Base-by-base conservation (phyloP, 2,113 vertebrate species). In the Xiphophorus maculatus region DNA sequence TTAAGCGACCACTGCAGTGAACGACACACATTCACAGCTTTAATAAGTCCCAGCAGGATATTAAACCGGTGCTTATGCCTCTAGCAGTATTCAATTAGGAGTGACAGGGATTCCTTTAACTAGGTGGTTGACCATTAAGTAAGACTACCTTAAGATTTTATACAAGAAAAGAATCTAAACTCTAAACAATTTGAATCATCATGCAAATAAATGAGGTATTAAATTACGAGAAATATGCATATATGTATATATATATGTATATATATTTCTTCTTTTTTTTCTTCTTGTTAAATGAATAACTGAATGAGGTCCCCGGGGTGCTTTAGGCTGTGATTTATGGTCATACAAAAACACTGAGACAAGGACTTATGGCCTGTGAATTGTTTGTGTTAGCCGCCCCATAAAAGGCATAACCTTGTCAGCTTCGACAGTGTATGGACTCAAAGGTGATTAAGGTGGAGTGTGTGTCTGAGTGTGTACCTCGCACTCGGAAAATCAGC, bases 341-440 rank as follows among this genome's bases (percentile, higher is more conserved):
- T 89, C 87, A 88, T 89, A 91, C 89, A 87, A 91, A 91, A 93
- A 93, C 91, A 88, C 90, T 89, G 92, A 94, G 92, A 95, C 93
- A 93, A 94, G 89, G 91, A 95, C 93, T 95, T 95, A 95, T 28
- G 81, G 93, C 86, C 92, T 95, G 92, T 93, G 95, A 95, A 95
- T 88, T 95, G 91, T 93, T 96, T 95, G 93, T 92, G 93, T 94
- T 94, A 90, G 76, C 92, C 88, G 89, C 89, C 91, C 88, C 88
- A 92, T 94, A 93, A 96, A 95, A 93, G 89, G 87, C 82, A 91
- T 93, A 87, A 92, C 92, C 91, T 90, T 91, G 89, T 90, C 91
- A 91, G 85, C 85, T 82, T 88, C 71, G 74, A 84, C 86, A 71
- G 73, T 74, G 71, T 79, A 71, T 27, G 28, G 71, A 82, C 71